Base-by-base conservation (phyloP, 2,888 invertebrate genomes). In the Formica aserva region DNA sequence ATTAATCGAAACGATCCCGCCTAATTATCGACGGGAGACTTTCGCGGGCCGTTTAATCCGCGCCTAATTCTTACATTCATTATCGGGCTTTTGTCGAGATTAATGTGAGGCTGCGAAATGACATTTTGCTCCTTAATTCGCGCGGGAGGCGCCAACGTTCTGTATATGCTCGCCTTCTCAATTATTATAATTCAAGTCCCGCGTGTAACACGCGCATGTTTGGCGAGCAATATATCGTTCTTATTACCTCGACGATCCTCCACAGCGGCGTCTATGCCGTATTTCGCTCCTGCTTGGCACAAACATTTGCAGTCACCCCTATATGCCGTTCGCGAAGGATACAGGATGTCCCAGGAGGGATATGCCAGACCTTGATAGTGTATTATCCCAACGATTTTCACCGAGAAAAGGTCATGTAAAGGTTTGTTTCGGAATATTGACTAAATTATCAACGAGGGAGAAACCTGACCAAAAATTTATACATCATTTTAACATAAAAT, bases 271-370 rank as follows among this genome's bases (percentile, higher is more conserved):
- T 22, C 41, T 22, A 8, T 57, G 41, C 55, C 29, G 82, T 72
- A 83, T 67, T 83, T 80, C 85, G 52, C 74, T 60, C 81, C 29
- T 88, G 52, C 77, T 77, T 67, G 78, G 67, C 66, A 66, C 72
- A 48, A 78, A 81, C 85, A 87, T 90, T 85, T 76, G 75, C 77
- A 62, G 75, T 57, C 81, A 65, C 72, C 77, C 87, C 75, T 60
- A 57, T 45, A 69, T 57, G 55, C 65, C 67, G 48, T 69, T 65
- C 85, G 82, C 83, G 62, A 78, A 86, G 86, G 84, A 80, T 80
- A 80, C 74, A 80, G 74, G 26, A 41, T 62, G 75, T 60, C 78
- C 78, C 78, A 60, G 5, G 75, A 41, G 78, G 60, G 26, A 72
- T 72, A 80, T 80, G 60, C 57, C 78, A 80, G 60, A 72, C 45